Base-by-base conservation (phyloP, 2,113 vertebrate species). In the Aldabrachelys gigantea region DNA sequence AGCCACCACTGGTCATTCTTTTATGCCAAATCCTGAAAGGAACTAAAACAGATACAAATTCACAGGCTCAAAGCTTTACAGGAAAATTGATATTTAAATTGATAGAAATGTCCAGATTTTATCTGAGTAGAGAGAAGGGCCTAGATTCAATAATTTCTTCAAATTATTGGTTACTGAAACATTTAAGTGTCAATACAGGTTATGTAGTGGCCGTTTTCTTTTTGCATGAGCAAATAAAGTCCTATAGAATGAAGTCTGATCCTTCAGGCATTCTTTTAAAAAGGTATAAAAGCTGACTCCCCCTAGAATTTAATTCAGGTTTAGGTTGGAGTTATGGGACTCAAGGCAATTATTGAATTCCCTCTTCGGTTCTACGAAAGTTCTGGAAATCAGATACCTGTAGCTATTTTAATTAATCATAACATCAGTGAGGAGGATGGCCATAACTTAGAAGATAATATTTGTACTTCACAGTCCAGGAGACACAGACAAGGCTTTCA, bases 341-440 rank as follows among this genome's bases (percentile, higher is more conserved):
- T 81, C 69, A 22, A 12, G 22, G 4, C 88, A 57, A 35, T n/a
- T 88, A 10, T 53, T 95, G 65, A 31, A 54, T 92, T 92, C n/a
- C 19, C 69, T 87, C 82, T 9, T 10, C 75, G 41, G 35, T 62
- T 72, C 14, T 93, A 50, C 82, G 54, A 92, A 16, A 79, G 16
- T 57, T 87, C 49, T 62, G 54, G 62, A 87, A 56, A 14, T 31
- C 75, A n/a, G 24, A 79, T 83, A 38, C 6, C 19, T 87, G 57
- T 87, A 89, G 8, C 0, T 83, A 85, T 94, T 75, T 59, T 9
- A 87, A 85, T n/a, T 13, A 85, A 29, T 90, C 10, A 1, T 22
- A 53, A 84, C 0, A 0, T 44, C 25, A 14, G 65, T 80, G 69
- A 83, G 35, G 17, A 10, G 12, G 86, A 13, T 29, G 69, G 8